Evolutionary conservation across 2,888 invertebrate genomes (phyloP), one percentile per base, ranked within the genome.

Genomic region (Melipona bicolor): DNA sequence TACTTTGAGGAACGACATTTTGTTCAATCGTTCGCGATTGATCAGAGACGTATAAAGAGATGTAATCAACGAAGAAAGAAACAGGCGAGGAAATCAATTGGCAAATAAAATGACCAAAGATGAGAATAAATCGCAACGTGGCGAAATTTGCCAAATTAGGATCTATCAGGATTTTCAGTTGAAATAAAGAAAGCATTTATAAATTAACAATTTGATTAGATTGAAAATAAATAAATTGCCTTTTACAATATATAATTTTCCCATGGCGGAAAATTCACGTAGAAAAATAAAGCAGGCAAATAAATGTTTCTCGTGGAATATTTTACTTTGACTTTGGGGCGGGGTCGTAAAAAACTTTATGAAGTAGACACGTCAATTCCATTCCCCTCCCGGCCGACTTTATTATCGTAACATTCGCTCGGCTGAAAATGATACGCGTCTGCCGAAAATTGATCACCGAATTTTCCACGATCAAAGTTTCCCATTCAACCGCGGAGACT

Each of bases 401-500:
- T 75, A 77, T 80, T 71, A 64, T 69, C 59, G 68, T 78, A 75
- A 56, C 71, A 62, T 68, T 69, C 32, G 13, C 15, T 9, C 9
- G 69, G 32, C 49, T 56, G 77, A 71, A 70, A 79, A 80, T 82
- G 64, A 71, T 88, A 76, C 71, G 73, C 59, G 56, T 61, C 43
- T 49, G 77, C 59, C 65, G 77, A 79, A 76, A 86, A 84, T 84
- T 81, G 77, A 86, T 87, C 81, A 78, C 71, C 67, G 77, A 83
- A 89, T 89, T 90, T 87, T 71, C 73, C 83, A 80, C 83, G 77
- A 80, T 85, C 81, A 83, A 90, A 91, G 88, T 90, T 90, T 86
- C 75, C 83, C 65, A 87, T 87, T 88, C 81, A 77, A 81, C 79
- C 56, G 73, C 67, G 71, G 65, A 68, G 83, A 85, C 85, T 86